phyloP scores from a whole-genome alignment of 2,113 vertebrate species.

The Saimiri boliviensis region DNA sequence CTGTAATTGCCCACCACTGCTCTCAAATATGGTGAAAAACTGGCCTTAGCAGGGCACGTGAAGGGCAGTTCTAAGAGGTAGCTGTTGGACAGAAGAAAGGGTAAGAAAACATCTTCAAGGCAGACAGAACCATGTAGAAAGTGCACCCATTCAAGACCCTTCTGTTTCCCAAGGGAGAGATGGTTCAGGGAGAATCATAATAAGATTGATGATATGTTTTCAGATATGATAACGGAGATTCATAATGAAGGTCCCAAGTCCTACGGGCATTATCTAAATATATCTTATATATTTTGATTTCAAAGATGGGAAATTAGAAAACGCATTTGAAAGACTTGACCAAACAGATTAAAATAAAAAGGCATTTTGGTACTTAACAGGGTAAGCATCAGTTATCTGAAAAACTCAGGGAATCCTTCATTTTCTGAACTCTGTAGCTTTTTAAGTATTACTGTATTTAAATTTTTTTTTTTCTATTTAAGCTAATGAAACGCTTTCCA shows the following conservation, averaged over 20 bases:
- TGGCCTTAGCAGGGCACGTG: neutral
- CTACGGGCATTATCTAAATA: neutral
- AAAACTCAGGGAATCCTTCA: neutral
- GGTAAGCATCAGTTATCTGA: neutral
- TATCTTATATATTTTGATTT: neutral
- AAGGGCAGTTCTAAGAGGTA: neutral
- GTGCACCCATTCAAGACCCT: rapidly evolving
- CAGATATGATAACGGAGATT: neutral
- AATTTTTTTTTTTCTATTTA: neutral
- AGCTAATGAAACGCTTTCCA: neutral
- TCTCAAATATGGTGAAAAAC: neutral
- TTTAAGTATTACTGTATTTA: neutral
- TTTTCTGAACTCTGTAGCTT: neutral
- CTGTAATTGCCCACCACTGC: neutral
- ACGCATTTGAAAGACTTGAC: neutral
- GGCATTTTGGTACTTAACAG: neutral
- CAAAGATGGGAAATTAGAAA: neutral
- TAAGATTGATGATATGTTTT: neutral
- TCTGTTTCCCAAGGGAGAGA: neutral
- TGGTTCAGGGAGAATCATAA: neutral
- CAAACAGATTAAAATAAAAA: neutral
- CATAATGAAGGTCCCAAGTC: neutral
- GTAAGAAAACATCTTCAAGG: neutral
- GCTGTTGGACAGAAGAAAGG: neutral
- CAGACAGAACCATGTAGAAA: neutral